A percentile compares a stretch with the other conserved stretches of the same genome.
Conservation (phyloP, 1,140 invertebrate genomes). For the Hylaeus anthracinus region DNA sequence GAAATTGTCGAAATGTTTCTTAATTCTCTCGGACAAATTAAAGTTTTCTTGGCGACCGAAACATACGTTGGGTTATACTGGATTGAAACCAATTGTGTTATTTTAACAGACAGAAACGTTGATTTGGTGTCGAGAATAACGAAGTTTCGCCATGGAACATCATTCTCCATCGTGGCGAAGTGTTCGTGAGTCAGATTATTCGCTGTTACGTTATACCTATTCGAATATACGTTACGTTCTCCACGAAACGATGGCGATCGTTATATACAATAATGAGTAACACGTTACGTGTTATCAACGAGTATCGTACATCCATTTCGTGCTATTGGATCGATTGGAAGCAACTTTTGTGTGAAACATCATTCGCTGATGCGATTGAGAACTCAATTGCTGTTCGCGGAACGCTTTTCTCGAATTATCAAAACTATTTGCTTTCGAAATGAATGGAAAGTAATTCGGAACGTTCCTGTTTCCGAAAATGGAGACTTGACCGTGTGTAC, state of each 20-base stretch:
- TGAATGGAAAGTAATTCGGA: background rate
- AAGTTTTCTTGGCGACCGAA: too few relatives aligned
- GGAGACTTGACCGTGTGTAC: background rate
- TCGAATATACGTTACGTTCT: background rate
- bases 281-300: background rate
- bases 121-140: too few relatives aligned
- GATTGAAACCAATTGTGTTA: too few relatives aligned
- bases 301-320: conserved; percentile 12
- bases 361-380: background rate
- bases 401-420: background rate
- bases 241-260: background rate
- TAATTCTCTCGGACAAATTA: too few relatives aligned
- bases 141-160: background rate
- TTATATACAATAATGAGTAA: conserved; percentile 33
- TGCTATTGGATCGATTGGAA: background rate
- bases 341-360: background rate
- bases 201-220: background rate
- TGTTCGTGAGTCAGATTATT: background rate
- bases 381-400: background rate
- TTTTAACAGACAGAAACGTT: too few relatives aligned
- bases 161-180: background rate
- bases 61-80: too few relatives aligned
- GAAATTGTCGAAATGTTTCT: too few relatives aligned
- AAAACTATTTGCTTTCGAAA: too few relatives aligned
- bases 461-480: background rate